phyloP scores from a whole-genome alignment of 2,113 vertebrate genomes.

The Forbesichthys agassizii region DNA sequence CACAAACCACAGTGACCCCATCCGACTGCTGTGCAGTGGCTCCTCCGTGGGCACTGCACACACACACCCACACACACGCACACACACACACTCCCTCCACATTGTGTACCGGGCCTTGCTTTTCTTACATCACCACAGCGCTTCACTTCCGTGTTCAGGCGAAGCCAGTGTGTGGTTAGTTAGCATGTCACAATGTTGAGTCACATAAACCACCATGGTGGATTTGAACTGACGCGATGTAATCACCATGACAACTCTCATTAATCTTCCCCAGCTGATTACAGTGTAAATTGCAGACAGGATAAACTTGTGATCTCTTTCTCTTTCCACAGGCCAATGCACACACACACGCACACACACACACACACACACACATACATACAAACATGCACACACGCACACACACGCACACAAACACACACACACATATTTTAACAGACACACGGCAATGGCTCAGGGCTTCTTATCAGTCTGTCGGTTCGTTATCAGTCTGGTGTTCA shows the following conservation, averaged over 20 bases:
- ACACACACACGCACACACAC: not conserved
- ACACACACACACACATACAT: not conserved
- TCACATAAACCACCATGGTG: conserved; percentile 21
- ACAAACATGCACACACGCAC: not conserved
- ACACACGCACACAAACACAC: not conserved
- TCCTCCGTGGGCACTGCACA: conserved; percentile 15
- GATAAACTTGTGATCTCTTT: not conserved
- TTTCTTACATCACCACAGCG: conserved; percentile 49
- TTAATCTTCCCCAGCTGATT: conserved; percentile 3
- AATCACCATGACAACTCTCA: conserved; percentile 13
- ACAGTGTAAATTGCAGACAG: not conserved
- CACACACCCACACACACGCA: not conserved
- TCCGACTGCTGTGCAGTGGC: not conserved
- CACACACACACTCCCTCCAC: not conserved
- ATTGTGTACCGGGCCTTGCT: not conserved
- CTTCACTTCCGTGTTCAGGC: conserved; percentile 43
- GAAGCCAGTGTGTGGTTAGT: conserved; percentile 39
- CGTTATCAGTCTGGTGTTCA: conserved; percentile 25
- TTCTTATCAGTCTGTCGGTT: conserved; percentile 18
- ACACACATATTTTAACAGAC: conserved; percentile 4
- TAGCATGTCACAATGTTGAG: conserved; percentile 21
- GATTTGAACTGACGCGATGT: conserved; percentile 13
- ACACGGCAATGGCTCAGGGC: not conserved
- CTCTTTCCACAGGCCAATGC: not conserved
- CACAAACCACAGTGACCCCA: conserved; percentile 35